phyloP scores from a whole-genome alignment of 2,888 invertebrate species.

The Leucania comma region DNA sequence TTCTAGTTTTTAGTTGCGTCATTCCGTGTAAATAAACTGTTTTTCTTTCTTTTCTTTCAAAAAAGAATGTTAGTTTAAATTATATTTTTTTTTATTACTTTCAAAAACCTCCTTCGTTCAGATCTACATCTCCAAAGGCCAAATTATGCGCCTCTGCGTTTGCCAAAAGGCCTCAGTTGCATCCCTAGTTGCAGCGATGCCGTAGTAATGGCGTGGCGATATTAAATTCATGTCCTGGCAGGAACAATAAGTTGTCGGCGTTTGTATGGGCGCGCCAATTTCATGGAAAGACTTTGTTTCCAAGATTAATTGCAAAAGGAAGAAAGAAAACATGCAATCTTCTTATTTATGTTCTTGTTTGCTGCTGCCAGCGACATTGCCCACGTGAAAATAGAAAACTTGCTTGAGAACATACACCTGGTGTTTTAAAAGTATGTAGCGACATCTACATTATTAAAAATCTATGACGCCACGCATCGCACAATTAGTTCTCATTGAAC shows the following conservation, averaged over 20 bases:
- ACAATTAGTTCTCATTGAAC: too few species aligned
- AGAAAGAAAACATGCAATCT: neutral
- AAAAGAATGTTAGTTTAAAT: too few species aligned
- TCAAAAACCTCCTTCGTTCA: neutral
- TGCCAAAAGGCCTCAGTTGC: neutral
- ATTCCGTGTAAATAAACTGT: too few species aligned
- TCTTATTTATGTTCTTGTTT: neutral
- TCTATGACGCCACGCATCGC: too few species aligned
- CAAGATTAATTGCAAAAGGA: conserved; percentile 35
- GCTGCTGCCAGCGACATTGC: too few species aligned
- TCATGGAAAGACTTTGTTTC: conserved; percentile 42
- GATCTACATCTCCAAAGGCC: neutral
- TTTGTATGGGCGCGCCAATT: conserved; percentile 49
- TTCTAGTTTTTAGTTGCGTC: too few species aligned
- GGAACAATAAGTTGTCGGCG: conserved; percentile 48
- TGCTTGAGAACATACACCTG: too few species aligned
- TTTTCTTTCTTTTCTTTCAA: too few species aligned
- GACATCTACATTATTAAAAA: too few species aligned
- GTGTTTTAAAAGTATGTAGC: too few species aligned
- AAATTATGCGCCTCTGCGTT: neutral
- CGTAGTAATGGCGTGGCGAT: conserved; percentile 40
- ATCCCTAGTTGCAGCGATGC: conserved; percentile 20
- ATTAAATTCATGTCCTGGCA: conserved; percentile 53
- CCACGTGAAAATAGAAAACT: too few species aligned
- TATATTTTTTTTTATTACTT: too few species aligned